These are phyloP conservation scores for Calcarius ornatus DNA, from an alignment of 2,113 vertebrate genomes.

Conservation along the genomic window DNA sequence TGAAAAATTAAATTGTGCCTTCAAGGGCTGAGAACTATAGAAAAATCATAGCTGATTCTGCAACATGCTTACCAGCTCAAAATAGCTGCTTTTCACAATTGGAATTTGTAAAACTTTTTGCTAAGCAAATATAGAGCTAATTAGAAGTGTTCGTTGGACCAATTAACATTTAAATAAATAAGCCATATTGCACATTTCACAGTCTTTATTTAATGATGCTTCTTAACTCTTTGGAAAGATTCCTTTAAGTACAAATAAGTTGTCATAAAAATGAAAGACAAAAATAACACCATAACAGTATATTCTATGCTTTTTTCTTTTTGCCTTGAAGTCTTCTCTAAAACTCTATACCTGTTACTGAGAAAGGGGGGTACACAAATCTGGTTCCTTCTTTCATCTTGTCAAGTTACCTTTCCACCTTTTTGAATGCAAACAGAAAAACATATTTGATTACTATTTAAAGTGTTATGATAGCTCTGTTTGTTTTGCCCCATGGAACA, in stretches of 20 bases:
- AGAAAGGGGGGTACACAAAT: conserved; percentile 34
- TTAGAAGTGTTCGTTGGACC: conserved; percentile 98
- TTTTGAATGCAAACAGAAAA: conserved; percentile 72
- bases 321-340: conserved; percentile 76
- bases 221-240: conserved; percentile 90
- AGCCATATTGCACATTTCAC: conserved; percentile 99
- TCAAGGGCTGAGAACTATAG: conserved; percentile 87
- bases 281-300: conserved; percentile 81
- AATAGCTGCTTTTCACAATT: conserved; percentile 89
- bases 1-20: conserved; percentile 91
- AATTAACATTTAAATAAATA: conserved; percentile 94
- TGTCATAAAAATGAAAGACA: conserved; percentile 87
- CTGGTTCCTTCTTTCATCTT: conserved; percentile 59
- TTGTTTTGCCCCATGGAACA: conserved; percentile 72
- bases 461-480: conserved; percentile 76
- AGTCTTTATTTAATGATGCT: conserved; percentile 98
- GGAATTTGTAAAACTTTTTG: conserved; percentile 94
- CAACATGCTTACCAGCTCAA: conserved; percentile 88
- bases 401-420: conserved; percentile 69
- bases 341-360: conserved; percentile 72
- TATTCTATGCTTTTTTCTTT: conserved; percentile 70
- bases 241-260: conserved; percentile 87
- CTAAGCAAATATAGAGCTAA: conserved; percentile 99
- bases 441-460: conserved; percentile 80
- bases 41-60: conserved; percentile 85